phyloP scores from a whole-genome alignment of 2,888 invertebrate genomes.

The Coelinius sp. region DNA sequence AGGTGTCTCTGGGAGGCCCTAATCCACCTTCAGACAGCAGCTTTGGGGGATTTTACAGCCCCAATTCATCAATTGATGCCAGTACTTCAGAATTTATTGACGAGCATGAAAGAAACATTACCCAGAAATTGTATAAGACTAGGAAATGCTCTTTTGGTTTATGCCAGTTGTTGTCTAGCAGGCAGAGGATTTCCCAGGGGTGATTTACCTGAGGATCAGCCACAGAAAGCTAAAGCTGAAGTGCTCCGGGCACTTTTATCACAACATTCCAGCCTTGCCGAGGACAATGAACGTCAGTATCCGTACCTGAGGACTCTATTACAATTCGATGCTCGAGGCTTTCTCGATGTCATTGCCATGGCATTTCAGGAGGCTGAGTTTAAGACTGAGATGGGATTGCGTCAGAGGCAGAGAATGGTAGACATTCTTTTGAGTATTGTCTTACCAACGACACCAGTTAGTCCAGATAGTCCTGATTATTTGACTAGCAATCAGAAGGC shows the following conservation, averaged over 20 bases:
- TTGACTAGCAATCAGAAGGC: constrained; percentile 60
- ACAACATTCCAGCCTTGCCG: constrained; percentile 77
- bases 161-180: constrained; percentile 89
- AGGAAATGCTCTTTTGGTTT: constrained; percentile 88
- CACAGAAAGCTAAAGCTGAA: constrained; percentile 81
- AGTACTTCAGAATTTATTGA: constrained; percentile 71
- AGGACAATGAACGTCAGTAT: constrained; percentile 77
- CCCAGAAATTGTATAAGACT: constrained; percentile 71
- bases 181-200: constrained; percentile 87
- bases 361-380: constrained; percentile 89
- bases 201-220: constrained; percentile 76
- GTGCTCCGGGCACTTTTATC: constrained; percentile 80
- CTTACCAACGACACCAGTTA: constrained; percentile 70
- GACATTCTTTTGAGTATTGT: constrained; percentile 85
- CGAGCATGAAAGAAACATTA: constrained; percentile 47
- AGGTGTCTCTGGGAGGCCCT: constrained; percentile 80
- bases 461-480: constrained; percentile 60
- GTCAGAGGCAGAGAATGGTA: constrained; percentile 82
- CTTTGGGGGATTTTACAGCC: constrained; percentile 78
- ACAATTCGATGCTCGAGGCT: constrained; percentile 87
- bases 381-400: constrained; percentile 79
- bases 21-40: constrained; percentile 78
- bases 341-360: constrained; percentile 86
- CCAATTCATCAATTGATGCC: constrained; percentile 79
- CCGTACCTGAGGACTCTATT: constrained; percentile 80